Conservation (phyloP, 2,113 vertebrate species). For the Bos indicus region DNA sequence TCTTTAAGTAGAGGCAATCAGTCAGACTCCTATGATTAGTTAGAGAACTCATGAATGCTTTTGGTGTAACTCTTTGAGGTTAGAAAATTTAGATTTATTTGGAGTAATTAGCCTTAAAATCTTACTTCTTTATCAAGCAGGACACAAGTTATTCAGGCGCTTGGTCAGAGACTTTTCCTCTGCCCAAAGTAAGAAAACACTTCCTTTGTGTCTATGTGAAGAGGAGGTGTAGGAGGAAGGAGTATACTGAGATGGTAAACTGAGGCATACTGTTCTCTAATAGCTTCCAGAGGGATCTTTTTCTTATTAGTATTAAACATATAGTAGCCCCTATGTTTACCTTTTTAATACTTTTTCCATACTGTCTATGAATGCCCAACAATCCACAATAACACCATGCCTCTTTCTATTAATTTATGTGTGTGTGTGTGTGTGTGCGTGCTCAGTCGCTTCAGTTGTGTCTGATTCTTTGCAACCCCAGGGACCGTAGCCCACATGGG, state of each 20-base stretch:
- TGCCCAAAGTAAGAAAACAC: not conserved
- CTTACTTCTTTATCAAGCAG: not conserved
- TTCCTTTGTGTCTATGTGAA: not conserved
- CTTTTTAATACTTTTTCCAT: not conserved
- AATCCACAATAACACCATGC: not conserved
- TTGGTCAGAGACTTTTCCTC: not conserved
- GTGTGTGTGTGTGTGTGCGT: not conserved
- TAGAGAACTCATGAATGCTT: not conserved
- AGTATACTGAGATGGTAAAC: not conserved
- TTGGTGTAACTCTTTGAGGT: not conserved
- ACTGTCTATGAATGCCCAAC: not conserved
- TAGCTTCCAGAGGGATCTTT: not conserved
- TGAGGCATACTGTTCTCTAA: not conserved
- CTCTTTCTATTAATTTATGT: not conserved
- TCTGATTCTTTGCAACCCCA: not conserved
- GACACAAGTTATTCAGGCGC: not conserved
- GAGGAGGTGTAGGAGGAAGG: not conserved
- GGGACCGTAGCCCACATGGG: not conserved
- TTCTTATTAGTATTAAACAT: not conserved
- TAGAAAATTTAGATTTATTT: not conserved
- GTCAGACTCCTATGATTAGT: not conserved
- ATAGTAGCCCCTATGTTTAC: not conserved
- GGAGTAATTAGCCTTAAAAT: not conserved
- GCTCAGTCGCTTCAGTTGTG: rapidly evolving
- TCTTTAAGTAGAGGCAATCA: not conserved